These are phyloP conservation scores for Rhabditoides inermis DNA, from an alignment of 2,888 invertebrate genomes.

Conservation along the genomic window DNA sequence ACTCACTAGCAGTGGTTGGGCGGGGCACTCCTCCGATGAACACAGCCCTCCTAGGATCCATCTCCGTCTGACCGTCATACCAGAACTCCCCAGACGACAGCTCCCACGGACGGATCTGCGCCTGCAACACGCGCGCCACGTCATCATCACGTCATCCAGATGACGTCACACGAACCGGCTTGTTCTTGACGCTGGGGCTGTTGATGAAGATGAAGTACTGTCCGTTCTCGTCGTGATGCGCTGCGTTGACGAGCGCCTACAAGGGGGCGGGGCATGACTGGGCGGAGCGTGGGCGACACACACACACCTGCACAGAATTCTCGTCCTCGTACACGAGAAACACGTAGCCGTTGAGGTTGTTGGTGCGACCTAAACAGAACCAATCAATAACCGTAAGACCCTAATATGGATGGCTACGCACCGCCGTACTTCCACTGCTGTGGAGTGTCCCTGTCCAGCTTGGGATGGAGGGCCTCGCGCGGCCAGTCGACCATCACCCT, in stretches of 20 bases:
- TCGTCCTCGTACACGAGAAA: slow-evolving; percentile 61
- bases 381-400: no score
- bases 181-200: slow-evolving; percentile 95
- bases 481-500: slow-evolving; percentile 97
- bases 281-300: no score
- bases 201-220: slow-evolving; percentile 94
- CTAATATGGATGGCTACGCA: no score
- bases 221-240: slow-evolving; percentile 92
- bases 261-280: background rate
- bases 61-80: slow-evolving; percentile 69
- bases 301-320: background rate
- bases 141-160: background rate
- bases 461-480: no score
- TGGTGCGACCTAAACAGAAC: no score
- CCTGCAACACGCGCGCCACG: background rate
- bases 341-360: slow-evolving; percentile 55
- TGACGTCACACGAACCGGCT: slow-evolving; percentile 65
- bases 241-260: slow-evolving; percentile 47
- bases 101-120: slow-evolving; percentile 14
- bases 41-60: slow-evolving; percentile 92
- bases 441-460: no score
- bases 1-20: slow-evolving; percentile 8
- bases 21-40: slow-evolving; percentile 96
- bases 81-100: slow-evolving; percentile 74
- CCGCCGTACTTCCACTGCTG: no score